Evolutionary conservation across 2,888 invertebrate genomes (phyloP).

Genomic region (Leistus spinibarbis): DNA sequence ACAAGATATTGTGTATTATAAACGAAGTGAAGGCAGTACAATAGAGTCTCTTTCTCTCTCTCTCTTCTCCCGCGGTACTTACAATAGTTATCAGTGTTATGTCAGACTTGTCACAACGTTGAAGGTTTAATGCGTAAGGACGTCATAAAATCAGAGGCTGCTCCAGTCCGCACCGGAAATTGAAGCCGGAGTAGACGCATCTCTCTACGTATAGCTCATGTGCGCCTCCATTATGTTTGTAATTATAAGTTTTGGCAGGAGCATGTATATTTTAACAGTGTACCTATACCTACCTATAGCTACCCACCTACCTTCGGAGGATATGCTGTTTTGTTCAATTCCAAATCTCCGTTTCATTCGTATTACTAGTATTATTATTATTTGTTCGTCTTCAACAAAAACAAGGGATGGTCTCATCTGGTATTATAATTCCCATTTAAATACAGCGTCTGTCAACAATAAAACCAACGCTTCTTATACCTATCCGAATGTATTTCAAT

Average conservation of each 20-base stretch:
- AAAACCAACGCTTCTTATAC: too few relatives aligned
- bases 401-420: neutral
- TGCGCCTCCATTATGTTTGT: constrained; percentile 32
- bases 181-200: constrained; percentile 28
- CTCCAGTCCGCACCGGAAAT: constrained; percentile 24
- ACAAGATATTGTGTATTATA: neutral
- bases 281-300: too few relatives aligned
- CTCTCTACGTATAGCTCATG: neutral
- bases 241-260: constrained; percentile 40
- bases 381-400: neutral
- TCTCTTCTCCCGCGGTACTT: constrained; percentile 13
- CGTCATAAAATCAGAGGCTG: constrained; percentile 27
- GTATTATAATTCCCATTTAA: neutral
- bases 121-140: constrained; percentile 39
- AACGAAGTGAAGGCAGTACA: neutral
- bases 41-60: neutral
- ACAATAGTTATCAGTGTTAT: constrained; percentile 38
- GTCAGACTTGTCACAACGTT: constrained; percentile 37
- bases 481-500: too few relatives aligned
- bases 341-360: constrained; percentile 15
- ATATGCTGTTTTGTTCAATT: neutral
- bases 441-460: neutral
- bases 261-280: constrained; percentile 38
- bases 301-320: neutral
- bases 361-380: neutral